Evolutionary conservation across 2,797 vertebrate species (phyloP), one percentile per base, ranked within the genome.

Genomic region (Pseudochromis fuscus): DNA sequence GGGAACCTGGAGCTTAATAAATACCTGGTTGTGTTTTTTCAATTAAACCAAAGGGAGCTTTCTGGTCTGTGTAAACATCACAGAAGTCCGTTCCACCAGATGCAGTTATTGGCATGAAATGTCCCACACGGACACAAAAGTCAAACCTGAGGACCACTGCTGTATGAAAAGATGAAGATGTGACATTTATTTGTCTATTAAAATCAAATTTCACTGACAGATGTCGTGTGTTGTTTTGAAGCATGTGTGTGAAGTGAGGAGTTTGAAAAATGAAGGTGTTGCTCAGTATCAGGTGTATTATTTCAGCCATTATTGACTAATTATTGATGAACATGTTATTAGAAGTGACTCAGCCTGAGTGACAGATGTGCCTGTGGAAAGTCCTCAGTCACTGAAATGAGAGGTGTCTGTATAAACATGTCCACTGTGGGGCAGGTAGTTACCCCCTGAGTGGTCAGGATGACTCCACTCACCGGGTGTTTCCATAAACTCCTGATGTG

Each of bases 181-280:
- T 80, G 74, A 79, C 69, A 66, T 91, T 64, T 88, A 77, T 87
- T 89, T 88, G 69, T 87, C 67, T 75, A 92, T 85, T 90, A 90
- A 91, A 93, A 66, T 59, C 18, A 8, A 46, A 77, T 82, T 76
- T 62, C 28, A 66, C 45, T 19, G n/a, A 77, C 23, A 61, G 1
- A 55, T 67, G 51, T 48, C 13, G 31, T 83, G 52, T 75, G 61
- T 75, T 75, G n/a, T n/a, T n/a, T n/a, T n/a, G 10, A 62, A 7
- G 12, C 12, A 35, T n/a, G n/a, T n/a, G n/a, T n/a, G n/a, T n/a
- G n/a, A n/a, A n/a, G n/a, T n/a, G n/a, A n/a, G n/a, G n/a, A n/a
- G n/a, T n/a, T n/a, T n/a, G n/a, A n/a, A n/a, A n/a, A n/a, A n/a
- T n/a, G n/a, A n/a, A n/a, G n/a, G n/a, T n/a, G n/a, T n/a, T n/a